Evolutionary conservation across 2,888 invertebrate genomes (phyloP), one percentile per base, ranked within the genome.

Genomic region (Oxycera nigricornis): DNA sequence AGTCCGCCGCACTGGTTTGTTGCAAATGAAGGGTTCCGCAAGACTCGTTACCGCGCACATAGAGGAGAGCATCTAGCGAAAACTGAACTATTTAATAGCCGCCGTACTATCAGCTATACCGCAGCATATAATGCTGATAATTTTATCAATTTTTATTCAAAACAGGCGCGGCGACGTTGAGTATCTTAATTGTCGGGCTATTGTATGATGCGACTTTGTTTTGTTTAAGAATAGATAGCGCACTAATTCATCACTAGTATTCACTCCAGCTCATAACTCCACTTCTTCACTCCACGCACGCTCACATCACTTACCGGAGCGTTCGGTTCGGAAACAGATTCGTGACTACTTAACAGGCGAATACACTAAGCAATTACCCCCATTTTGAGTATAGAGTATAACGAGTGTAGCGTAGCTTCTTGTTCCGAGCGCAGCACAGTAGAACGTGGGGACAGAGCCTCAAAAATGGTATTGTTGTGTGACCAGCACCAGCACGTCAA

Each of bases 281-380:
- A 28, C 17, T 67, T 67, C 24, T 41, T 39, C 61, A 72, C 72
- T 59, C 46, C 61, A 73, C 62, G 61, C 55, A 74, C 74, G 74
- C 74, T 74, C 74, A 50, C 74, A 73, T 67, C 67, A 68, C 57
- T 74, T 67, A 74, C 76, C 76, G 72, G 72, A 74, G 68, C 76
- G 76, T 70, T 72, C 76, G 74, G 76, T 74, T 76, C 76, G 76
- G 57, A 72, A 72, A 74, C 76, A 72, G 61, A 72, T 72, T 76
- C 76, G 76, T 76, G 74, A 76, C 76, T 76, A 72, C 67, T 73
- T 72, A 65, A 57, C 41, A 74, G 65, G 41, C 72, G 73, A 73
- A 62, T 31, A 62, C 50, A 72, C 31, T 70, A 14, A 70, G 70
- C 55, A 70, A 70, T 70, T 70, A 70, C 70, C 70, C 52, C 70